Base-by-base conservation (phyloP, 2,888 invertebrate species). In the Acrobasis consociella region DNA sequence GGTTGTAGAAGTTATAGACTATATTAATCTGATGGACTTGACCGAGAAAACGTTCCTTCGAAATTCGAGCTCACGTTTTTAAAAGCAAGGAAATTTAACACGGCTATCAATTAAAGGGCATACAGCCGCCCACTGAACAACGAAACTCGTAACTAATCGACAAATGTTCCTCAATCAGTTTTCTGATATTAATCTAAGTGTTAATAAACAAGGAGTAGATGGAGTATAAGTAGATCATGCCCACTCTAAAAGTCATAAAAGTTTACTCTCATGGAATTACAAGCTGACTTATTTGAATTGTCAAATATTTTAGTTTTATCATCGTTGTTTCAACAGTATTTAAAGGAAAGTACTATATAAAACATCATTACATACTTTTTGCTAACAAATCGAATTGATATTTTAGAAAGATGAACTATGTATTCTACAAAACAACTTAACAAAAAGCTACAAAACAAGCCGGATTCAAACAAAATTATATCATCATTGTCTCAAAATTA, bases 401-500 rank as follows among this genome's bases (percentile, higher is more conserved):
- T 8, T 50, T 51, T 11, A 11, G 22, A 51, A 13, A 39, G 42
- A 16, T 58, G 56, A 58, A 39, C 42, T 42, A 17, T 17, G 17
- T 58, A 58, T 46, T 17, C 42, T 17, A 42, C 17, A 58, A 42
- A 13, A 17, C 22, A 16, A 8, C 56, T 38, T 13, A 17, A 39
- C 17, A 56, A 42, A 17, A 42, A 2, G 56, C 17, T 56, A 15
- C 50, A 22, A 22, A 2, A 37, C 49, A 37, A 60, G 49, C 50
- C 59, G 50, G 59, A 50, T 16, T 50, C 15, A 56, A 69, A 67
- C 63, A 62, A 66, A 70, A 42, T 42, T 42, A 46, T 46, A 13
- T 64, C 68, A 56, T 70, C 64, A 65, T 66, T 67, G 62, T 66
- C 49, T 46, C 13, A 46, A 46, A 13, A 5, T 58, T 60, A 60